Evolutionary conservation across 2,888 invertebrate genomes (phyloP), one percentile per base, ranked within the genome.

Genomic region (Epinotia brunnichana): DNA sequence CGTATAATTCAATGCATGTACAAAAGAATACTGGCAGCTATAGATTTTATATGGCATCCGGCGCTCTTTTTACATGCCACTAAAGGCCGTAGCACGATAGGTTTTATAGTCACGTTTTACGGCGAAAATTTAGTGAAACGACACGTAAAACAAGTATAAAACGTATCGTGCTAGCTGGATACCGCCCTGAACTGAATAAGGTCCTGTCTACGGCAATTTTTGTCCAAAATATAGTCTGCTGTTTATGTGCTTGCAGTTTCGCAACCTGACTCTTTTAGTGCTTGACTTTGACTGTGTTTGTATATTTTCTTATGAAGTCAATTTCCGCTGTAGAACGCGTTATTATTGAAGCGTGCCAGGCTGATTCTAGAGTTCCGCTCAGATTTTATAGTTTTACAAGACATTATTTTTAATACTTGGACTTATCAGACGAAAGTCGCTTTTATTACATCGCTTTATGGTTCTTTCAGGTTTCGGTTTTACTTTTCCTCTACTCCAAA

Each of bases 301-400:
- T 69, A 70, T 70, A 68, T 72, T 68, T 61, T 62, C 17, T n/a
- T 68, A 61, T 51, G 39, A 68, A 68, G 66, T 67, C 66, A 72
- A 72, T 61, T 68, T 62, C 48, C n/a, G 21, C 54, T 54, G 48
- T 56, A 17, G 56, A 61, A 68, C 9, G 53, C 66, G 19, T 54
- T 64, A 39, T 17, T 39, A 63, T 29, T 51, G 15, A 41, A n/a
- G 39, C 21, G 54, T 41, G 13, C 11, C 60, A 15, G 66, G 66
- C 66, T 71, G 66, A 71, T 71, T 60, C 41, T 71, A 66, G 71
- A 13, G 60, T 29, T 54, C 24, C 15, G 41, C 13, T 21, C 35
- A 53, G 13, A 53, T 29, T 48, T 0, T 15, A 24, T 54, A 21
- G 13, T 56, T 11, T 15, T 56, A 24, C 15, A 7, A 7, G 15